These are phyloP conservation scores for Erebia ligea DNA, from an alignment of 2,888 invertebrate genomes.

Conservation along the genomic window DNA sequence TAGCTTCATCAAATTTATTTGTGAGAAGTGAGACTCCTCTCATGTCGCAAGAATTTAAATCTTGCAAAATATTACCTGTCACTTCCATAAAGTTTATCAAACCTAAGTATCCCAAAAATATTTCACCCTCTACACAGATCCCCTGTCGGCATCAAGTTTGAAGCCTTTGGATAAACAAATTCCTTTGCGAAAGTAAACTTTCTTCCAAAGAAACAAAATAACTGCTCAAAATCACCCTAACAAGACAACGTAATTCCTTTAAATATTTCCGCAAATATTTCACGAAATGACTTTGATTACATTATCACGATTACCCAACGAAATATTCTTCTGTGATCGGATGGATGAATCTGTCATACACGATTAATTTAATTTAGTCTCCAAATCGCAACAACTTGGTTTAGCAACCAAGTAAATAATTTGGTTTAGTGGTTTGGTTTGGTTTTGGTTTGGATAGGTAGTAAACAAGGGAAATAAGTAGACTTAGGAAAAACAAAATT, in stretches of 20 bases:
- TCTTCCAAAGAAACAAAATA: slow-evolving; percentile 29
- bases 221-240: slow-evolving; percentile 29
- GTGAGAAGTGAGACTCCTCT: too few species aligned
- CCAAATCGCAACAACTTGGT: too few species aligned
- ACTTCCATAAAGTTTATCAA: slow-evolving; percentile 42
- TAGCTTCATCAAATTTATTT: too few species aligned
- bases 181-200: slow-evolving; percentile 38
- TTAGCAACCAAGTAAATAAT: too few species aligned
- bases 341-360: background rate
- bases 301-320: background rate
- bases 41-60: background rate
- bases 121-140: slow-evolving; percentile 54
- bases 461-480: too few species aligned
- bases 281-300: slow-evolving; percentile 14
- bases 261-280: slow-evolving; percentile 27
- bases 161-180: slow-evolving; percentile 46
- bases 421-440: too few species aligned
- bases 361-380: too few species aligned
- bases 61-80: slow-evolving; percentile 41
- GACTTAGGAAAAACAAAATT: too few species aligned
- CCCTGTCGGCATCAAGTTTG: slow-evolving; percentile 46
- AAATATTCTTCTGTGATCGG: background rate
- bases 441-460: too few species aligned
- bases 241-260: slow-evolving; percentile 27
- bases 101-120: slow-evolving; percentile 52